Percentiles rank a stretch among this genome's conserved stretches.
Evolutionary conservation across 2,113 vertebrate genomes (phyloP).

Genomic region (Passer domesticus): DNA sequence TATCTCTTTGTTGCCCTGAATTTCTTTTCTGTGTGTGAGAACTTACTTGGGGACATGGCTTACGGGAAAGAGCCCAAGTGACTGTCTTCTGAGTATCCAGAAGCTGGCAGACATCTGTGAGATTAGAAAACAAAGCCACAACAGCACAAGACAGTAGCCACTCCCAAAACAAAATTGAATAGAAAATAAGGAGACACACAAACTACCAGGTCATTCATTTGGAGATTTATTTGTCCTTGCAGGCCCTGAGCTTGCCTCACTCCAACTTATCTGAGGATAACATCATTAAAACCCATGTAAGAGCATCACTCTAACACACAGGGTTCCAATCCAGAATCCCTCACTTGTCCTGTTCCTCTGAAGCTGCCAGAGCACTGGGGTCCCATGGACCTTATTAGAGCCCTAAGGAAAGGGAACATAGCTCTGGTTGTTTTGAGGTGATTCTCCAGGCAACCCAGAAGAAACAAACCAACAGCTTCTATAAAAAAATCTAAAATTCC

Average conservation of each 20-base stretch:
- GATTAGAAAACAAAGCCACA: slow-evolving; percentile 45
- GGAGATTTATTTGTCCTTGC: slow-evolving; percentile 21
- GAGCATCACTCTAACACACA: neutral
- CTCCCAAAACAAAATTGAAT: slow-evolving; percentile 68
- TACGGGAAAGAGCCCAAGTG: slow-evolving; percentile 64
- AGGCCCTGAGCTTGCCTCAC: neutral
- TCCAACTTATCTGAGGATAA: neutral
- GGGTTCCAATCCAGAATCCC: neutral
- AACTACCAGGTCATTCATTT: neutral
- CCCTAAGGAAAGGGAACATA: neutral
- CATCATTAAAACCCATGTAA: neutral
- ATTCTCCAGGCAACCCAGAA: neutral
- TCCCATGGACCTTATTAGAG: neutral
- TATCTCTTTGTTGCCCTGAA: slow-evolving; percentile 72
- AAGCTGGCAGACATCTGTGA: slow-evolving; percentile 61
- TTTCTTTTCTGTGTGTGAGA: slow-evolving; percentile 76
- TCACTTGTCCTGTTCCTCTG: neutral
- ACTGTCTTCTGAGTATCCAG: slow-evolving; percentile 62
- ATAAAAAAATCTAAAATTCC: neutral
- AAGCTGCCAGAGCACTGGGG: neutral
- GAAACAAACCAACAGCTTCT: neutral
- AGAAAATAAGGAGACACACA: slow-evolving; percentile 44
- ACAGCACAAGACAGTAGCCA: slow-evolving; percentile 56
- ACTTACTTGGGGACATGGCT: slow-evolving; percentile 55
- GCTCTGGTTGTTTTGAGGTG: neutral